These are phyloP conservation scores for Bolinopsis microptera DNA, from an alignment of 37 sponge, comb jelly and placozoan genomes.

Conservation along the genomic window DNA sequence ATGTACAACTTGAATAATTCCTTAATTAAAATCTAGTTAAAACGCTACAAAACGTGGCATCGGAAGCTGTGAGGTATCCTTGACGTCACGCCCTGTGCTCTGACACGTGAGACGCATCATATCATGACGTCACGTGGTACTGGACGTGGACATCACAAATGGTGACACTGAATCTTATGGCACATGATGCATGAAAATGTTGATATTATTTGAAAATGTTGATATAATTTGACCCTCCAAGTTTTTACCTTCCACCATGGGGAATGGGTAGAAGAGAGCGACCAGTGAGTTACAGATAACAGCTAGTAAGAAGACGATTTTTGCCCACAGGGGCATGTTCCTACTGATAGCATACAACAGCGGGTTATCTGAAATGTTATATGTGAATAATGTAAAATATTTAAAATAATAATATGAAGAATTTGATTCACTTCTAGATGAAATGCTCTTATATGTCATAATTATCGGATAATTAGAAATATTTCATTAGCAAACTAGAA, in stretches of 20 bases:
- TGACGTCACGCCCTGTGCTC: background rate
- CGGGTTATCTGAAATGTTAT: conserved; percentile 68
- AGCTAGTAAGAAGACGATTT: conserved; percentile 81
- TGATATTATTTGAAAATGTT: too few species aligned
- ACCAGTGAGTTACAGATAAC: conserved; percentile 79
- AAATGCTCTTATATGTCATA: too few species aligned
- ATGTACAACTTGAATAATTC: background rate
- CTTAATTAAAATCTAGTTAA: background rate
- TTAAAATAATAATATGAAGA: too few species aligned
- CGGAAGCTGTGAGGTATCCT: background rate
- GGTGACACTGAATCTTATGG: too few species aligned
- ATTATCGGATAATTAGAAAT: too few species aligned
- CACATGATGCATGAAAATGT: too few species aligned
- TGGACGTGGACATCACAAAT: too few species aligned
- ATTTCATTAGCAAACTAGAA: too few species aligned
- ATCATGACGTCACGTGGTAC: background rate
- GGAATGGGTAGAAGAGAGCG: conserved; percentile 70
- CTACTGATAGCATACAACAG: conserved; percentile 73
- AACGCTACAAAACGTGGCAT: background rate
- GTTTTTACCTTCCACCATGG: background rate
- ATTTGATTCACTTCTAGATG: too few species aligned
- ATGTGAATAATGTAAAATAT: too few species aligned
- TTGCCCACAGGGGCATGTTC: conserved; percentile 77
- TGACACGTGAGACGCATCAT: background rate
- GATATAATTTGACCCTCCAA: too few species aligned